Conservation (phyloP, 92 coral and sea anemone species). For the Phymanthus crucifer region DNA sequence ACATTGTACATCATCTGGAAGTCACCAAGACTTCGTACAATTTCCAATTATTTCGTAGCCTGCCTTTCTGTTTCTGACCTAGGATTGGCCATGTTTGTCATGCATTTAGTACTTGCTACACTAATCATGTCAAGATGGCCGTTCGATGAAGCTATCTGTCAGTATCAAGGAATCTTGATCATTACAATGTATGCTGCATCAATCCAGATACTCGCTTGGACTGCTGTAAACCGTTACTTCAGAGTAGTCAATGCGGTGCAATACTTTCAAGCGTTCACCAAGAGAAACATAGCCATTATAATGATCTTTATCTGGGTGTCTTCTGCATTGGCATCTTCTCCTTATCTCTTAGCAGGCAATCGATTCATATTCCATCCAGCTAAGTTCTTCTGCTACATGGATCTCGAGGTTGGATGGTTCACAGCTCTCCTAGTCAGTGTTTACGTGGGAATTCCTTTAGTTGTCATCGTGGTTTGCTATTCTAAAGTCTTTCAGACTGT, state of each 20-base stretch:
- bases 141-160: conserved; percentile 51
- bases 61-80: conserved; percentile 68
- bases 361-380: conserved; percentile 18
- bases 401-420: conserved; percentile 36
- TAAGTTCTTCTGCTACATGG: conserved; percentile 60
- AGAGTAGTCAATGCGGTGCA: conserved; percentile 50
- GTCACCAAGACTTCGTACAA: conserved; percentile 40
- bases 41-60: conserved; percentile 49
- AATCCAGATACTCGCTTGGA: conserved; percentile 53
- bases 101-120: conserved; percentile 42
- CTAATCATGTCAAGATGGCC: conserved; percentile 54
- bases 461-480: conserved; percentile 47
- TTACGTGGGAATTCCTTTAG: conserved; percentile 44
- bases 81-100: conserved; percentile 39
- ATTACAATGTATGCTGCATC: conserved; percentile 49
- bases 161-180: conserved; percentile 54
- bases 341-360: conserved; percentile 52
- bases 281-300: conserved; percentile 14
- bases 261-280: conserved; percentile 51
- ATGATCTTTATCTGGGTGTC: conserved; percentile 43
- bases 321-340: conserved; percentile 39
- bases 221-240: conserved; percentile 63
- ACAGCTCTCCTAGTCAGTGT: conserved; percentile 33
- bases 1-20: conserved; percentile 36
- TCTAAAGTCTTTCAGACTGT: conserved; percentile 43